phyloP scores from a whole-genome alignment of 1,140 invertebrate genomes.

The Penaeus indicus region DNA sequence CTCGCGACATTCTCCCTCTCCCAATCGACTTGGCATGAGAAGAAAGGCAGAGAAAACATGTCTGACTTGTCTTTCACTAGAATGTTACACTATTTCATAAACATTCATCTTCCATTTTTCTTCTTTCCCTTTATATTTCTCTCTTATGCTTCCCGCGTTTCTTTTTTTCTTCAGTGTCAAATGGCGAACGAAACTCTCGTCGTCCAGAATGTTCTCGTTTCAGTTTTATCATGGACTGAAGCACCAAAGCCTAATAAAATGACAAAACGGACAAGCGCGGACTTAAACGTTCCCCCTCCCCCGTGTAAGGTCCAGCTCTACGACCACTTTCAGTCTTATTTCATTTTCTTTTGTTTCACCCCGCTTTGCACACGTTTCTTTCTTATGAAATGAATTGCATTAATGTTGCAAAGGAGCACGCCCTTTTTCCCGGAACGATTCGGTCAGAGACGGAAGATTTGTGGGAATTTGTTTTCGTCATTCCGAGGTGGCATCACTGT shows the following conservation, averaged over 20 bases:
- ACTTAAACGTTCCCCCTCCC: conserved; percentile 22
- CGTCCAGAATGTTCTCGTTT: not conserved
- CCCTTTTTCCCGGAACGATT: no score
- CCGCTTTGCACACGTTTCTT: no score
- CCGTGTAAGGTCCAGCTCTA: conserved; percentile 15
- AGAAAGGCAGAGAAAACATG: conserved; percentile 38
- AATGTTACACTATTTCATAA: conserved; percentile 49
- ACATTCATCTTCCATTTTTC: conserved; percentile 32
- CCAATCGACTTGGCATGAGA: conserved; percentile 12
- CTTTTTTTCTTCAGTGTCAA: not conserved
- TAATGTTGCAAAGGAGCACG: no score
- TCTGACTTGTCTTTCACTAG: conserved; percentile 39
- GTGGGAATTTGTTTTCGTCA: no score
- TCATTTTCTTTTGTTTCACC: no score
- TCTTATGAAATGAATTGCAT: no score
- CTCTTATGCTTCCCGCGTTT: not conserved
- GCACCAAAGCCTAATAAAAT: conserved; percentile 2
- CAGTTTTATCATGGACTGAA: not conserved
- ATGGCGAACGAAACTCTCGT: no score
- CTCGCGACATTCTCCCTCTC: not conserved
- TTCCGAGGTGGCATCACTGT: no score
- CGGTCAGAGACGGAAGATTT: no score
- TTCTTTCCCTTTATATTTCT: conserved; percentile 3
- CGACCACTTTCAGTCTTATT: not conserved
- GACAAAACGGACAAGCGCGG: conserved; percentile 34